phyloP scores from a whole-genome alignment of 2,113 vertebrate species.

The Loxodonta africana region DNA sequence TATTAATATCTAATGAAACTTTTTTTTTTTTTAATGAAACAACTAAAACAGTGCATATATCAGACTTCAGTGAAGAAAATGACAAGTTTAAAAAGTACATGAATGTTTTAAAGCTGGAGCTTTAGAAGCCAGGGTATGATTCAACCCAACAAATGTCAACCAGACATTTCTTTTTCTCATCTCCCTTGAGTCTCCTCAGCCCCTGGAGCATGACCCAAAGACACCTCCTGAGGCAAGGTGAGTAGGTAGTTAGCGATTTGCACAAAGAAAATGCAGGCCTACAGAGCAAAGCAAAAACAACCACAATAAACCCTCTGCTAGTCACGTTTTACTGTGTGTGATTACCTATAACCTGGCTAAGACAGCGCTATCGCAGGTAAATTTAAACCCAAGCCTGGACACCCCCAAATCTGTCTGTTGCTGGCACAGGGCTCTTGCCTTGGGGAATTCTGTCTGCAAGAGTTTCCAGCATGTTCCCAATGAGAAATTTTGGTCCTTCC shows the following conservation, averaged over 20 bases:
- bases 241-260: neutral
- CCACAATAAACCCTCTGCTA: too few species aligned
- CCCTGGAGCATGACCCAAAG: neutral
- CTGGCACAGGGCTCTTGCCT: accelerated
- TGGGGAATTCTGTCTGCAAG: neutral
- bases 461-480: slow-evolving; percentile 10
- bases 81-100: accelerated
- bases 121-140: accelerated
- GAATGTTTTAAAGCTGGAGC: neutral
- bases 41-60: neutral
- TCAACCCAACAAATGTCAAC: too few species aligned
- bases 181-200: neutral
- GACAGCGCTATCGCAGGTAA: accelerated
- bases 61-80: accelerated
- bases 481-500: neutral
- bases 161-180: neutral
- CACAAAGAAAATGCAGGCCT: neutral
- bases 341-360: neutral
- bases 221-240: neutral
- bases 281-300: neutral
- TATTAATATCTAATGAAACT: neutral
- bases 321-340: accelerated
- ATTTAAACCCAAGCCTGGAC: neutral
- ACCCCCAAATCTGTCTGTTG: neutral
- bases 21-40: neutral